Conservation (phyloP, 1,140 invertebrate species). For the Conopomorpha cramerella region DNA sequence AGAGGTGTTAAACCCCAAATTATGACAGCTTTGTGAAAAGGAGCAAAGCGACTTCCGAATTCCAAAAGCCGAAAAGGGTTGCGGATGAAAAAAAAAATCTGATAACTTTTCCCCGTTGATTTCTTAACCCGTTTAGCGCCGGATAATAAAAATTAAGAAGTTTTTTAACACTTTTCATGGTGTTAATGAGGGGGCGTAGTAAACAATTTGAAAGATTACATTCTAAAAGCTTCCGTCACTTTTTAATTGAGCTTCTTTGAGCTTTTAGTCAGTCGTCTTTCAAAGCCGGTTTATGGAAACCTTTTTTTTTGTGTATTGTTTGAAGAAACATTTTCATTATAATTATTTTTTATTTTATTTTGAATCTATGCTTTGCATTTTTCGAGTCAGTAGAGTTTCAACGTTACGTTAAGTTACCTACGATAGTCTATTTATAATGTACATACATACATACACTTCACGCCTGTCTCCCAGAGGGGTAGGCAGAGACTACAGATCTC, state of each 20-base stretch:
- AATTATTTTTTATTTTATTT: too few species aligned
- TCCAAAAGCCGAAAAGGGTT: slow-evolving; percentile 34
- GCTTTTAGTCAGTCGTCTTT: too few species aligned
- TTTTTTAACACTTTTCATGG: slow-evolving; percentile 54
- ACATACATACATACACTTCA: too few species aligned
- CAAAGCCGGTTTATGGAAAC: too few species aligned
- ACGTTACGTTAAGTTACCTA: too few species aligned
- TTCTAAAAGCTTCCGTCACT: slow-evolving; percentile 58
- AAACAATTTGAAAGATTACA: slow-evolving; percentile 61
- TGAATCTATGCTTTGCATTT: too few species aligned
- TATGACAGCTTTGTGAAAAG: slow-evolving; percentile 15
- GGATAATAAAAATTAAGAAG: slow-evolving; percentile 60
- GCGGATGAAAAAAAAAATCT: slow-evolving; percentile 45
- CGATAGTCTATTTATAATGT: too few species aligned
- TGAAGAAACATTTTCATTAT: too few species aligned
- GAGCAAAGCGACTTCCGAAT: slow-evolving; percentile 36
- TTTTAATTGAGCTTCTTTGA: slow-evolving; percentile 61
- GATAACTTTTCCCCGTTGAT: slow-evolving; percentile 45
- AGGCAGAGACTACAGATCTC: too few species aligned
- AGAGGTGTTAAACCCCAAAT: slow-evolving; percentile 12
- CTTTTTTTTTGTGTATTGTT: too few species aligned
- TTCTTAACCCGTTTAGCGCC: slow-evolving; percentile 56
- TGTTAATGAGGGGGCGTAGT: slow-evolving; percentile 57
- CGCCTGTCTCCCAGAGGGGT: too few species aligned
- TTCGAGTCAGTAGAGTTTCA: too few species aligned